Evolutionary conservation across 2,888 invertebrate species (phyloP).

Genomic region (Tiphia femorata): DNA sequence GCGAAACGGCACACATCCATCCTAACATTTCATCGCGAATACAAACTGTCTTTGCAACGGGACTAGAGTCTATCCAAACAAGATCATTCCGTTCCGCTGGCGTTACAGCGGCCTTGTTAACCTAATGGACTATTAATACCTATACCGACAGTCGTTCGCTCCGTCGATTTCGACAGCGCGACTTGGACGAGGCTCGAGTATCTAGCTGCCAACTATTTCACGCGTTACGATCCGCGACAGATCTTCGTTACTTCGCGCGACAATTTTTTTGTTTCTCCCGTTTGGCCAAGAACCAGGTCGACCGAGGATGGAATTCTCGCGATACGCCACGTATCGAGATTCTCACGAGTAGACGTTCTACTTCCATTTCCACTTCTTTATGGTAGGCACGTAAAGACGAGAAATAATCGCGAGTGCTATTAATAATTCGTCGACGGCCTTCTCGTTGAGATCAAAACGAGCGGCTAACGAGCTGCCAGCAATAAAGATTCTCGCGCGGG

Average conservation of each 20-base stretch:
- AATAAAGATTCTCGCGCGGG: constrained; percentile 46
- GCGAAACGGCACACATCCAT: too few relatives aligned
- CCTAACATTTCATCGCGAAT: background rate
- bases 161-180: constrained; percentile 32
- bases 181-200: constrained; percentile 33
- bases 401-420: constrained; percentile 16
- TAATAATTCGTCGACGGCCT: constrained; percentile 31
- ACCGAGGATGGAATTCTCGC: background rate
- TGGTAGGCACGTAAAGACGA: background rate
- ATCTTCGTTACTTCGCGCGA: background rate
- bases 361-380: background rate
- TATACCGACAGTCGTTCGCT: constrained; percentile 21
- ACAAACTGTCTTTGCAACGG: background rate
- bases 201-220: constrained; percentile 34
- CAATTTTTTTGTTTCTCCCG: too few relatives aligned
- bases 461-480: constrained; percentile 51
- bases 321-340: too few relatives aligned
- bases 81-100: constrained; percentile 17
- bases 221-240: background rate
- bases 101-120: constrained; percentile 29
- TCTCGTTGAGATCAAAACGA: constrained; percentile 48
- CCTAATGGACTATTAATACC: constrained; percentile 40
- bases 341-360: too few relatives aligned
- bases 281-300: too few relatives aligned
- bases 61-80: background rate